These are phyloP conservation scores for Goniozus legneri DNA, from an alignment of 1,140 invertebrate genomes.

Conservation along the genomic window DNA sequence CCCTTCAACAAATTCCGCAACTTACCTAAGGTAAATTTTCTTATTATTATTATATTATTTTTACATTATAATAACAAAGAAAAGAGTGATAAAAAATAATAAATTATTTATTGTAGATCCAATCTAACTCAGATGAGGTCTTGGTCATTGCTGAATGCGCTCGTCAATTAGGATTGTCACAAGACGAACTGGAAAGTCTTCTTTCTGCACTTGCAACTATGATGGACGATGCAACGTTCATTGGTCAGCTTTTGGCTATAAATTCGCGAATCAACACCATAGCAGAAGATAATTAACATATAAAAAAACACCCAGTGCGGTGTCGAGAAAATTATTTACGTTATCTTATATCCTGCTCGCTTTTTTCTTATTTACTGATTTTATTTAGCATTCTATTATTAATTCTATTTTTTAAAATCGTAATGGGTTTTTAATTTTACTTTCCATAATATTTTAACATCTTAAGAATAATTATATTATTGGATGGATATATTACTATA, in stretches of 20 bases:
- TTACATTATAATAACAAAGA: background rate
- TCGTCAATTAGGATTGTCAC: constrained; percentile 65
- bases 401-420: background rate
- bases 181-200: constrained; percentile 61
- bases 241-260: constrained; percentile 67
- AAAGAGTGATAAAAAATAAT: background rate
- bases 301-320: constrained; percentile 23
- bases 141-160: constrained; percentile 62
- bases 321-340: constrained; percentile 25
- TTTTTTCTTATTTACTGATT: constrained; percentile 43
- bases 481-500: constrained; percentile 16
- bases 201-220: constrained; percentile 64
- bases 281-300: constrained; percentile 69
- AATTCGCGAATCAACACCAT: constrained; percentile 71
- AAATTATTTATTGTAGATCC: background rate
- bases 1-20: constrained; percentile 66
- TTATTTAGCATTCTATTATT: constrained; percentile 27
- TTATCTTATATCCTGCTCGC: constrained; percentile 37
- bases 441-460: background rate
- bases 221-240: constrained; percentile 69
- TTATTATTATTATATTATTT: constrained; percentile 17
- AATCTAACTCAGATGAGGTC: constrained; percentile 59
- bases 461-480: no score
- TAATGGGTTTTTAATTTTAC: constrained; percentile 4
- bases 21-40: constrained; percentile 57